Percentiles rank a stretch among this genome's conserved stretches.
These are phyloP conservation scores for Melanotaenia duboulayi DNA, from an alignment of 2,113 vertebrate species.

Conservation along the genomic window DNA sequence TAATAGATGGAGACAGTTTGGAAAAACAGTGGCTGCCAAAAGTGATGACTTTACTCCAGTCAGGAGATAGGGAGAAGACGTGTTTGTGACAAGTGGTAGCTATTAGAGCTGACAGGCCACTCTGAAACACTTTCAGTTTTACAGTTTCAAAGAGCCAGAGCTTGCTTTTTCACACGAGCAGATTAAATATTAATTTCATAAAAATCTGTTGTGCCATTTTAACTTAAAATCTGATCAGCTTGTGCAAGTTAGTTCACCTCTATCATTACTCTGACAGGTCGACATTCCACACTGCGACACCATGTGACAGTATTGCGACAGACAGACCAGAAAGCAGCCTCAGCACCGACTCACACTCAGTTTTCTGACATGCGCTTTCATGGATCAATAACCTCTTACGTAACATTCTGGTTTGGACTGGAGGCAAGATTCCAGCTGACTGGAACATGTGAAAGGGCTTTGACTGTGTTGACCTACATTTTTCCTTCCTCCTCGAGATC, in stretches of 20 bases:
- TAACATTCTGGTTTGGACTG: slow-evolving; percentile 79
- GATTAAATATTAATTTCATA: slow-evolving; percentile 38
- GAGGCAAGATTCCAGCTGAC: slow-evolving; percentile 81
- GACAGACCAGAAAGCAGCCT: slow-evolving; percentile 59
- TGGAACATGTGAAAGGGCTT: slow-evolving; percentile 80
- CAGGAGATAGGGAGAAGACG: slow-evolving; percentile 47
- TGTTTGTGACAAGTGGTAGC: slow-evolving; percentile 56
- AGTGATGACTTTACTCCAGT: slow-evolving; percentile 68
- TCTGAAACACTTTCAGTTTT: slow-evolving; percentile 46
- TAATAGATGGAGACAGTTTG: slow-evolving; percentile 57
- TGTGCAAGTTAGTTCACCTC: slow-evolving; percentile 23
- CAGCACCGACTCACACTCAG: slow-evolving; percentile 40
- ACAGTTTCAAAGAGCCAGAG: slow-evolving; percentile 31
- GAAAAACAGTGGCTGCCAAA: slow-evolving; percentile 51
- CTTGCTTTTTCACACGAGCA: slow-evolving; percentile 37
- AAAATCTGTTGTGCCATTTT: slow-evolving; percentile 31
- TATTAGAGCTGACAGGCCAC: slow-evolving; percentile 65
- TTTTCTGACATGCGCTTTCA: slow-evolving; percentile 58
- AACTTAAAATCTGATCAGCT: slow-evolving; percentile 21
- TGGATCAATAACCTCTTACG: slow-evolving; percentile 82
- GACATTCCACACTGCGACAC: slow-evolving; percentile 40
- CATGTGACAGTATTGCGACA: slow-evolving; percentile 50
- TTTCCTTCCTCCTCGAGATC: slow-evolving; percentile 55
- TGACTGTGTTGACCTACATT: slow-evolving; percentile 80
- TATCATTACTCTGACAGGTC: slow-evolving; percentile 29